Evolutionary conservation across 1,140 invertebrate genomes (phyloP).

Genomic region (Pararge aegeria): DNA sequence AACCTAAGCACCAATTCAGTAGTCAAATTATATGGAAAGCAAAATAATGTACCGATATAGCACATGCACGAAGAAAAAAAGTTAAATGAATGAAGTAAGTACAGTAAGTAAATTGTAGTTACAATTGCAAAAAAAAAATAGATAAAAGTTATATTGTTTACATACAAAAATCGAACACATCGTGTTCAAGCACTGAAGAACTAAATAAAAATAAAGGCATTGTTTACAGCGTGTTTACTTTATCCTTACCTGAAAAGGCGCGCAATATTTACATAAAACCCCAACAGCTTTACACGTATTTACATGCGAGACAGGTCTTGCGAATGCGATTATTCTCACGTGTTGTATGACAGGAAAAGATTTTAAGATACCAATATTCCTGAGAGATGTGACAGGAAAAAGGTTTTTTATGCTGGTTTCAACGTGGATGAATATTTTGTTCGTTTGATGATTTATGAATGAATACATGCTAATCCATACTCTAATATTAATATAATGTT

Average conservation of each 20-base stretch:
- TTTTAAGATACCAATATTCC: not conserved
- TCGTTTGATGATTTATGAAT: not conserved
- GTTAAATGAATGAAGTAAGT: too few species aligned
- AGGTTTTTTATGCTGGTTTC: not conserved
- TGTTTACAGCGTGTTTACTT: conserved; percentile 5
- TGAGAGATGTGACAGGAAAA: not conserved
- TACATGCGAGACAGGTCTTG: not conserved
- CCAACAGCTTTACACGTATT: not conserved
- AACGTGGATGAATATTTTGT: not conserved
- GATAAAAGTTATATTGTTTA: too few species aligned
- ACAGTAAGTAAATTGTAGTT: not conserved
- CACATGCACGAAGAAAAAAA: too few species aligned
- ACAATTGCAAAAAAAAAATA: not conserved
- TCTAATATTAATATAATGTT: too few species aligned
- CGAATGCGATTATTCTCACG: conserved; percentile 2
- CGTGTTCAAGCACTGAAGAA: not conserved
- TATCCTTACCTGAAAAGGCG: conserved; percentile 4
- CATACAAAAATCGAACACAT: too few species aligned
- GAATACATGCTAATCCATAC: too few species aligned
- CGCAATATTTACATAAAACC: conserved; percentile 3
- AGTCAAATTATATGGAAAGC: too few species aligned
- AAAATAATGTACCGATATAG: too few species aligned
- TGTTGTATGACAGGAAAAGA: not conserved
- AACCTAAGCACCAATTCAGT: too few species aligned
- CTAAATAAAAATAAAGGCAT: not conserved